A percentile compares a stretch with the other conserved stretches of the same genome.
These are phyloP conservation scores for Pristionchus japonicus DNA, from an alignment of 2,888 invertebrate species.

Conservation along the genomic window DNA sequence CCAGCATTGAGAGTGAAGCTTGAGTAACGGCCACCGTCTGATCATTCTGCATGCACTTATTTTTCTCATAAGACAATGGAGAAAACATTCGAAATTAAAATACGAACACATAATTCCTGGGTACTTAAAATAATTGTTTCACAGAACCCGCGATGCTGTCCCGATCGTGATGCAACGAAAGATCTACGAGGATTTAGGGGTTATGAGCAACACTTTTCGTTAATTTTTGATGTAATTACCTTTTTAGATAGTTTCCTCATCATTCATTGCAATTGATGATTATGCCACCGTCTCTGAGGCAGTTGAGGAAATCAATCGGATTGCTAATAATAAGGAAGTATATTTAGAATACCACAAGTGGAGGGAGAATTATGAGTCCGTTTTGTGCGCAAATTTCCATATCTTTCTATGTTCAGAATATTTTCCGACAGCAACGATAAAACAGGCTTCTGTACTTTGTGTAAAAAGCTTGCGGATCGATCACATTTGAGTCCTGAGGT, in stretches of 20 bases:
- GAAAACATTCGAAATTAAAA: neutral
- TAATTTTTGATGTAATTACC: neutral
- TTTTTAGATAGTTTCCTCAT: constrained; percentile 54
- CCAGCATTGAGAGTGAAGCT: too few species aligned
- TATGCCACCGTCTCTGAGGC: constrained; percentile 52
- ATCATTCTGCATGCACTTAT: too few species aligned
- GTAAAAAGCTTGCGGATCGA: constrained; percentile 20
- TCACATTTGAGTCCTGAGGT: neutral
- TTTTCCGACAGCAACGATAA: constrained; percentile 35
- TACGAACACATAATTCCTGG: too few species aligned
- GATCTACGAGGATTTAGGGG: constrained; percentile 57
- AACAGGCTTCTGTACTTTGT: constrained; percentile 40
- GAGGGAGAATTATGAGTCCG: constrained; percentile 56
- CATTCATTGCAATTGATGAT: constrained; percentile 59
- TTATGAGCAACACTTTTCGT: neutral
- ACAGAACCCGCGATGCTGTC: constrained; percentile 51
- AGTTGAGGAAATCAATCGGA: constrained; percentile 51
- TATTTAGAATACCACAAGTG: constrained; percentile 59
- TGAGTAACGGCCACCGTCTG: too few species aligned
- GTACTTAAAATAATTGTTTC: too few species aligned
- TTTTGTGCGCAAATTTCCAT: neutral
- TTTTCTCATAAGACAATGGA: too few species aligned
- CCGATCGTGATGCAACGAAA: constrained; percentile 57
- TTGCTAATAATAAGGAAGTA: constrained; percentile 50
- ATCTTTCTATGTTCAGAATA: neutral